Base-by-base conservation (phyloP, 2,888 invertebrate species). In the Ischnus inquisitorius region DNA sequence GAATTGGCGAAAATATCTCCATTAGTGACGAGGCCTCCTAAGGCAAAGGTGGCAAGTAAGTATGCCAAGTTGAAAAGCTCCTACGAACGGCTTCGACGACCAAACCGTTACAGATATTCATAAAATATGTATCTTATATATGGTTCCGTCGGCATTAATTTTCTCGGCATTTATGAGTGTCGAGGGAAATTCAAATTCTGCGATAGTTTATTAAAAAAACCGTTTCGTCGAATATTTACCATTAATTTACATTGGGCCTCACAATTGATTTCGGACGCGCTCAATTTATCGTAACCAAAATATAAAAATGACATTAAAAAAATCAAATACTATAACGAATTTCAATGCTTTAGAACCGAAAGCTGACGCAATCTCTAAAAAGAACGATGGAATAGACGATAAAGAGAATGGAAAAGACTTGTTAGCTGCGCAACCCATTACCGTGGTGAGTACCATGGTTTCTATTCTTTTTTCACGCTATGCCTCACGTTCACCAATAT, bases 1-100 rank as follows among this genome's bases (percentile, higher is more conserved):
- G 97, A 97, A 91, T 93, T 98, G 85, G 97, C 97, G 12, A 96
- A 97, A 92, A 97, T 98, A 91, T 97, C 97, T 8, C 97, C 97
- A 28, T 93, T 98, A 81, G 96, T 97, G 48, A 97, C 97, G 3
- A 95, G 97, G 85, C 97, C 97, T 74, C 97, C 97, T 1, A 97
- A 97, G 91, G 95, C 95, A 83, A 97, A 97, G 93, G 94, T 92
- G 84, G 88, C 93, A 91, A 93, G 93, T 93, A 92, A 93, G 91
- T 91, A 89, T 54, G 12, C 16, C 5, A 88, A 89, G 92, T 92
- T 91, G 91, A 10, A 16, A 34, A 34, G 34, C 34, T 34, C 34
- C 6, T n/a, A 8, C 8, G 8, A 34, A 0, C 6, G 6, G 6
- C 8, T 34, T 8, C 34, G 2, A 2, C 34, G 34, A 34, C 5